These are phyloP conservation scores for Delichon dasypus DNA, from an alignment of 2,797 vertebrate genomes.

Conservation along the genomic window DNA sequence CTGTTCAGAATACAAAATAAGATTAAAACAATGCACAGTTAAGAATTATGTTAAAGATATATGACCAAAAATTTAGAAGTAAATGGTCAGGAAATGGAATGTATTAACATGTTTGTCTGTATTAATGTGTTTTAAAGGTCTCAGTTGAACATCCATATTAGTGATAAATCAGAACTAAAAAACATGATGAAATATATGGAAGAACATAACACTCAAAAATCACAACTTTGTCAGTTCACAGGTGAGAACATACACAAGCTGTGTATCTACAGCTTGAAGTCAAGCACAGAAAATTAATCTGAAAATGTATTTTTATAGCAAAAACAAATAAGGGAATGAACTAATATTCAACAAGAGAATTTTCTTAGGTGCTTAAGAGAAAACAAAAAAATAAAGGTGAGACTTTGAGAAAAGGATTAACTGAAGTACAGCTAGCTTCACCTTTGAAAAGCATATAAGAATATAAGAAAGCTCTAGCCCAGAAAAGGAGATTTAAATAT, in stretches of 20 bases:
- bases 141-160: not conserved
- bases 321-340: not conserved
- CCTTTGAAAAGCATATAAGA: not conserved
- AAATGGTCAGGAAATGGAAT: not conserved
- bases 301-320: not conserved
- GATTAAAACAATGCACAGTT: not conserved
- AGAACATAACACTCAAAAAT: not conserved
- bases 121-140: not conserved
- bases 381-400: no score
- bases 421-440: not conserved
- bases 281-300: not conserved
- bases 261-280: not conserved
- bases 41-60: not conserved
- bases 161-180: not conserved
- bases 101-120: no score
- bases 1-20: not conserved
- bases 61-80: not conserved
- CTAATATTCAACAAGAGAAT: not conserved
- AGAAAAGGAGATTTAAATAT: not conserved
- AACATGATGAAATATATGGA: not conserved
- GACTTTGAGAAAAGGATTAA: not conserved
- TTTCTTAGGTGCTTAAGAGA: not conserved
- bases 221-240: not conserved
- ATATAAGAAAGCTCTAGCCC: not conserved
- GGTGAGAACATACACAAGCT: not conserved